These are phyloP conservation scores for Cyaniris semiargus DNA, from an alignment of 2,888 invertebrate species.

Conservation along the genomic window DNA sequence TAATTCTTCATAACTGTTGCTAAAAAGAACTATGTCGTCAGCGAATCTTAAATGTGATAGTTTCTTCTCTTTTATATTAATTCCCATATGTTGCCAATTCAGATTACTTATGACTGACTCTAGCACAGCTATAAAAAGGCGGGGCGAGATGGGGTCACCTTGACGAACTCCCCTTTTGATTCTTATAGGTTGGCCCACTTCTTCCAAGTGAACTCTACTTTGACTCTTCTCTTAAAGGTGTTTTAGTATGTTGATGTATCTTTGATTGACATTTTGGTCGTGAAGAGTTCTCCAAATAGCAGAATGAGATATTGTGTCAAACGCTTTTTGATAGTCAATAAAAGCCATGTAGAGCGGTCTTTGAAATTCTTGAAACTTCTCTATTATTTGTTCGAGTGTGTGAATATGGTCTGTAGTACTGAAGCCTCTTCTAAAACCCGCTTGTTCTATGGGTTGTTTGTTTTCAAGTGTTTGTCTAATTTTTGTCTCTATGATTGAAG, in stretches of 20 bases:
- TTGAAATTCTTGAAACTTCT: slow-evolving; percentile 35
- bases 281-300: slow-evolving; percentile 3
- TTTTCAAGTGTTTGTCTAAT: background rate
- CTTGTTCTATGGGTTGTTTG: slow-evolving; percentile 34
- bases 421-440: slow-evolving; percentile 34
- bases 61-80: slow-evolving; percentile 31
- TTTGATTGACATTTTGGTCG: background rate
- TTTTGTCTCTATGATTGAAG: no score
- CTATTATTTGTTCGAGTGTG: slow-evolving; percentile 34
- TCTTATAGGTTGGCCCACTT: background rate
- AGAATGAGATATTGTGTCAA: slow-evolving; percentile 21
- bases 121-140: slow-evolving; percentile 31
- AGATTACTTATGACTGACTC: slow-evolving; percentile 4
- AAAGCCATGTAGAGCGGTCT: slow-evolving; percentile 32
- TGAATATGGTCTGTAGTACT: slow-evolving; percentile 37
- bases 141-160: slow-evolving; percentile 31
- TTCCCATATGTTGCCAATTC: slow-evolving; percentile 29
- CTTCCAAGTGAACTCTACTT: background rate
- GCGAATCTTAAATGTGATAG: slow-evolving; percentile 38
- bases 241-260: slow-evolving; percentile 17
- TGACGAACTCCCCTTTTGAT: slow-evolving; percentile 31
- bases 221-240: background rate
- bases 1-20: slow-evolving; percentile 28
- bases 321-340: background rate
- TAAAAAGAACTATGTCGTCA: slow-evolving; percentile 33